These are phyloP conservation scores for Brachionus plicatilis DNA, from an alignment of 1,140 invertebrate genomes.

Conservation along the genomic window DNA sequence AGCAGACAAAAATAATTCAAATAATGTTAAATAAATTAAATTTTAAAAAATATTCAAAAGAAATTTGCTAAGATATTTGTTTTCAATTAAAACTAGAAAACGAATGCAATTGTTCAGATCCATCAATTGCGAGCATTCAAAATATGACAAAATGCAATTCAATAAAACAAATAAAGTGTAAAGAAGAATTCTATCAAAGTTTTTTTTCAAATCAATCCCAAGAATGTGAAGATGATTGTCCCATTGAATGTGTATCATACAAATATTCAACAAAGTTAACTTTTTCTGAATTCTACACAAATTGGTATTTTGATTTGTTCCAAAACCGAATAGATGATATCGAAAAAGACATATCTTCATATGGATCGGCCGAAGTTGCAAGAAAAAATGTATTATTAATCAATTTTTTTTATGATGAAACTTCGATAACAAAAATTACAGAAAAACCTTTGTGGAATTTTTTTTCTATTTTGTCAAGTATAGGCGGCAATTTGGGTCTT, in stretches of 20 bases:
- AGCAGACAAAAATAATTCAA: background rate
- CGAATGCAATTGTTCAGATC: conserved; percentile 7
- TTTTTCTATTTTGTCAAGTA: background rate
- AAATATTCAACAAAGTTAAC: background rate
- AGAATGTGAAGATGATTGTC: background rate
- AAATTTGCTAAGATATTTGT: background rate
- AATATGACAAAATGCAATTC: background rate
- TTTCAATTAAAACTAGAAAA: background rate
- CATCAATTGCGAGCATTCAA: background rate
- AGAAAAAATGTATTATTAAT: background rate
- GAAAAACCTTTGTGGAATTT: background rate
- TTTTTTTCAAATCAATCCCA: background rate
- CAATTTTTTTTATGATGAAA: background rate
- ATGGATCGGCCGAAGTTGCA: background rate
- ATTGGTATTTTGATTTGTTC: background rate
- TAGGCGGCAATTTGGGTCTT: conserved; percentile 12
- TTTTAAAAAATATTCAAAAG: background rate
- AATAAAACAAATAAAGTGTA: background rate
- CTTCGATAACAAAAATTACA: background rate
- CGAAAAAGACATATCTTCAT: background rate
- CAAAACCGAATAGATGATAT: background rate
- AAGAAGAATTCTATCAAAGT: background rate
- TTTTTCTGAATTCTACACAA: background rate
- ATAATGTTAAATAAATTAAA: background rate
- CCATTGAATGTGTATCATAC: background rate